Conservation (phyloP, 2,888 invertebrate genomes). For the Acrocera orbiculus region DNA sequence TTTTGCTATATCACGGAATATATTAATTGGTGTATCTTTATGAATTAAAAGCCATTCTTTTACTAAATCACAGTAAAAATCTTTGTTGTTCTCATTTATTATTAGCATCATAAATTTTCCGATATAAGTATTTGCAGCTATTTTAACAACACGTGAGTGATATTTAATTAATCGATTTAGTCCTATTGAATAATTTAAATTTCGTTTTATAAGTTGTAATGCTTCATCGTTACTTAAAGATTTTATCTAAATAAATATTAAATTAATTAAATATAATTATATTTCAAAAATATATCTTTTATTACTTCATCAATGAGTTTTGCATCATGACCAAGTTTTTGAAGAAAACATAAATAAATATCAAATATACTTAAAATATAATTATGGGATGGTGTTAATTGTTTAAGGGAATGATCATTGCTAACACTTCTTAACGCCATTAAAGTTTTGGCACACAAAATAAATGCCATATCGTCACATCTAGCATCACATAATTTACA, state of each 20-base stretch:
- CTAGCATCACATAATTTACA: conserved; percentile 41
- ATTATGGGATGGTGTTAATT: conserved; percentile 32
- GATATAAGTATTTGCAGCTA: conserved; percentile 5
- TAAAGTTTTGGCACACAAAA: conserved; percentile 36
- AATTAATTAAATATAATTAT: not conserved
- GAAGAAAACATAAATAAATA: conserved; percentile 40
- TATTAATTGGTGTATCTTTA: conserved; percentile 1
- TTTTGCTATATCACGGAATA: conserved; percentile 6
- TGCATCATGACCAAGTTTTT: conserved; percentile 33
- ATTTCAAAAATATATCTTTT: conserved; percentile 1
- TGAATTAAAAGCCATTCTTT: conserved; percentile 7
- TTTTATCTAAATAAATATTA: conserved; percentile 2
- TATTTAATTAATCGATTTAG: conserved; percentile 3
- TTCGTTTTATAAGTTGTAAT: conserved; percentile 6
- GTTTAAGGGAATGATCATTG: conserved; percentile 10
- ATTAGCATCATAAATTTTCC: conserved; percentile 5
- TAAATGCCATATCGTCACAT: conserved; percentile 43
- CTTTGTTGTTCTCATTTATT: conserved; percentile 3
- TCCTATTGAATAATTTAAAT: not conserved
- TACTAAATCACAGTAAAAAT: conserved; percentile 7
- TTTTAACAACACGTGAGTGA: conserved; percentile 5
- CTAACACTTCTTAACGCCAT: conserved; percentile 20
- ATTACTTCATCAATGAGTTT: conserved; percentile 33
- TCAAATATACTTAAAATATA: conserved; percentile 41
- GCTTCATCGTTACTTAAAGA: not conserved